These are phyloP conservation scores for Pangasius macronema DNA, from an alignment of 2,797 vertebrate species.

Conservation along the genomic window DNA sequence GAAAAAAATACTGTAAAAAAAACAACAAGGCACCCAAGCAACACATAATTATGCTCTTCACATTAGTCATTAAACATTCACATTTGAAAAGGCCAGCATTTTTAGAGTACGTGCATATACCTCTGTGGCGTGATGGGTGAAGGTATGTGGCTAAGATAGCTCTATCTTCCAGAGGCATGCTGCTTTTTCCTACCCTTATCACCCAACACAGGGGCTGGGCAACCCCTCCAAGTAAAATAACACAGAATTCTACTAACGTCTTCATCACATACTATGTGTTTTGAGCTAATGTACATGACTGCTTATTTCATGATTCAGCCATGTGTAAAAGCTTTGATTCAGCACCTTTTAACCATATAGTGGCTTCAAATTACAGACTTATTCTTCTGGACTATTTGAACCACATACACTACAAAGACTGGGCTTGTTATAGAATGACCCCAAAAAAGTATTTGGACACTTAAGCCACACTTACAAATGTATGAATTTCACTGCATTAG, in stretches of 20 bases:
- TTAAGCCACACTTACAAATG: background rate
- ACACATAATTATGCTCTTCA: background rate
- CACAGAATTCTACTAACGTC: slow-evolving; percentile 52
- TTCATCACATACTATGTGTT: slow-evolving; percentile 53
- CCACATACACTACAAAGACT: background rate
- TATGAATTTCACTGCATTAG: background rate
- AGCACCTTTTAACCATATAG: background rate
- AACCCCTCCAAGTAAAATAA: slow-evolving; percentile 58
- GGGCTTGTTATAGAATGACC: background rate
- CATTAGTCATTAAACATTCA: background rate
- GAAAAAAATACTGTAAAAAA: background rate
- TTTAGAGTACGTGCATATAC: slow-evolving; percentile 51
- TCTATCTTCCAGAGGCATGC: slow-evolving; percentile 75
- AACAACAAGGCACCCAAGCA: background rate
- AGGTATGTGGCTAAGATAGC: slow-evolving; percentile 74
- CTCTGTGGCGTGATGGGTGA: slow-evolving; percentile 69
- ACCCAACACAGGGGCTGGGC: slow-evolving; percentile 57
- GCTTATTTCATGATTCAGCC: slow-evolving; percentile 8
- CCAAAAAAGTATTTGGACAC: background rate
- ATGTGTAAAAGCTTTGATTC: slow-evolving; percentile 30
- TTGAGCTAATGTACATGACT: slow-evolving; percentile 20
- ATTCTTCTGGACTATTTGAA: background rate
- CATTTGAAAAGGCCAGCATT: slow-evolving; percentile 41
- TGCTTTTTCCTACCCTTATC: slow-evolving; percentile 70
- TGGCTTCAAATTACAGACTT: background rate